These are phyloP conservation scores for Anaspis maculata DNA, from an alignment of 2,888 invertebrate species.

Conservation along the genomic window DNA sequence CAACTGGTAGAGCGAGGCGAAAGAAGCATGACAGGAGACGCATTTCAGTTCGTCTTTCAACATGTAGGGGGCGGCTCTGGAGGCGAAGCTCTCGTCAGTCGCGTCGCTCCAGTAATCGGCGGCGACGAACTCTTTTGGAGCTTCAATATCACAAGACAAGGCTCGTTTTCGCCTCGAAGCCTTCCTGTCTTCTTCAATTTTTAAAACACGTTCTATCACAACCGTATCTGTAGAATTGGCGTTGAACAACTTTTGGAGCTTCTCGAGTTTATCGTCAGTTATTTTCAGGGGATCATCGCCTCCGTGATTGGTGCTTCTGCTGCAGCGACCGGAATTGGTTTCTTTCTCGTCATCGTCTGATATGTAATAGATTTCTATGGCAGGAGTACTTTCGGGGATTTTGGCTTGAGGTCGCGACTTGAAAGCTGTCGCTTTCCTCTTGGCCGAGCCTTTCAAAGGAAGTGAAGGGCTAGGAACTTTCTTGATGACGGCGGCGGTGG, in stretches of 20 bases:
- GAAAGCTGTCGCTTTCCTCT: conserved; percentile 2
- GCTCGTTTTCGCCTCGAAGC: neutral
- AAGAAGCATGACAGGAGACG: conserved; percentile 47
- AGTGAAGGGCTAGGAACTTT: too few relatives aligned
- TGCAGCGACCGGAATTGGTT: too few relatives aligned
- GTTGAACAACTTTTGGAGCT: neutral
- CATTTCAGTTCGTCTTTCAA: conserved; percentile 44
- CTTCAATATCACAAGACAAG: neutral
- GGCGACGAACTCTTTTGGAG: neutral
- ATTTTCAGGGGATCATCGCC: neutral
- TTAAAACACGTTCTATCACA: too few relatives aligned
- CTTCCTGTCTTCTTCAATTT: too few relatives aligned
- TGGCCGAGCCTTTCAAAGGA: conserved; percentile 13
- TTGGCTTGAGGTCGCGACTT: neutral
- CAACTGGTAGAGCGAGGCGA: conserved; percentile 44
- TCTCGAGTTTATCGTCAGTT: neutral
- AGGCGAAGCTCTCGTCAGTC: conserved; percentile 12
- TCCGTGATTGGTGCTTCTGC: neutral
- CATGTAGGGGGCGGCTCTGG: conserved; percentile 34
- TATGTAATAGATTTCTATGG: too few relatives aligned
- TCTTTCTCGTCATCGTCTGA: too few relatives aligned
- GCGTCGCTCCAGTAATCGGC: conserved; percentile 7
- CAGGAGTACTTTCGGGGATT: neutral
- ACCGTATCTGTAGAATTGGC: neutral
- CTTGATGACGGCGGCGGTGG: neutral